Evolutionary conservation across 2,113 vertebrate species (phyloP), one percentile per base, ranked within the genome.

Genomic region (Psephotus haematonotus): DNA sequence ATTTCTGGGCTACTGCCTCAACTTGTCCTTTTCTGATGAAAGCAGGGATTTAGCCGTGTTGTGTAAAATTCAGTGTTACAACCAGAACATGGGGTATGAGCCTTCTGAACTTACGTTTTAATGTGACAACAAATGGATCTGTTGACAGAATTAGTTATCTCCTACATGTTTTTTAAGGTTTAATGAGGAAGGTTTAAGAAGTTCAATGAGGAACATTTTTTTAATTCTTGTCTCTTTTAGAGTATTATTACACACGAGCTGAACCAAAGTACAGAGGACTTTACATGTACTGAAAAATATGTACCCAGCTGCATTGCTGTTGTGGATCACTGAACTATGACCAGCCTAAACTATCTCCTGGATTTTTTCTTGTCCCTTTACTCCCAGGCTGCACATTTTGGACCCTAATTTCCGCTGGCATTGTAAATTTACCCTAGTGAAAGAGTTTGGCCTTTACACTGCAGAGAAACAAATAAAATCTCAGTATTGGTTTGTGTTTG

Each of bases 21-120:
- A 39, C 19, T 68, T 94, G 35, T 78, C 52, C 94, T 93, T n/a
- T 91, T 92, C 93, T 85, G 43, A 88, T 63, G 44, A 95, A 94
- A 94, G 90, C 47, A 39, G 35, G 63, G 35, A 41, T 75, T 78
- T 68, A 90, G 44, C 11, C 0, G 0, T 49, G 60, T 49, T 83
- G 46, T 63, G 18, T 47, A 69, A 76, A 67, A 43, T 69, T 63
- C 75, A 71, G 41, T 80, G 63, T 82, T 60, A 85, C 43, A 89
- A 68, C n/a, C 47, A 78, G 88, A 71, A 71, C 76, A 43, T 0
- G 4, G 25, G 12, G 6, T 52, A n/a, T 46, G 53, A 88, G 69
- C 79, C 8, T 8, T 39, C 33, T 83, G 47, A 89, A 79, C 49
- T 77, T 78, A 6, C 2, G 44, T 84, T 89, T 82, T 74, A 91